A percentile compares a stretch with the other conserved stretches of the same genome.
phyloP scores from a whole-genome alignment of 2,797 vertebrate species.

The Balearica regulorum region DNA sequence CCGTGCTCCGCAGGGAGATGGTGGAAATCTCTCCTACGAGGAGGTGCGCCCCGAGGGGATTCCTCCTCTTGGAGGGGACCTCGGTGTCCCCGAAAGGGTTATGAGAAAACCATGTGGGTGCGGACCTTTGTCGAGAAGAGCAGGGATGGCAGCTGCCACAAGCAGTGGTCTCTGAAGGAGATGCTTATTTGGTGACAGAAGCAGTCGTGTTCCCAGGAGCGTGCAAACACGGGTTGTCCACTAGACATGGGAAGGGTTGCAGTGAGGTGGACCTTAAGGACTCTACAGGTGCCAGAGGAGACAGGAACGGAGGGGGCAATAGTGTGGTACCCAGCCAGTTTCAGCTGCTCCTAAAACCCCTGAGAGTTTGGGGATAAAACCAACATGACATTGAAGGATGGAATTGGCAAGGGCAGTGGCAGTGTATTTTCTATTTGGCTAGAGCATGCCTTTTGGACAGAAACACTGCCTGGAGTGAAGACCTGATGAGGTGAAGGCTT shows the following conservation, averaged over 20 bases:
- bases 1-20: not conserved
- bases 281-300: not conserved
- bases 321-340: not conserved
- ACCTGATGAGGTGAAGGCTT: not conserved
- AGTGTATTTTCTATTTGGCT: not conserved
- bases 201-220: not conserved
- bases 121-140: not conserved
- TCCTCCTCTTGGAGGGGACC: not conserved
- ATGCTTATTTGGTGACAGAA: not conserved
- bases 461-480: not conserved
- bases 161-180: not conserved
- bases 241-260: fast-evolving
- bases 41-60: fast-evolving
- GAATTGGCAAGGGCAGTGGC: not conserved
- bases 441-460: not conserved
- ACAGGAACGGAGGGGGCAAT: fast-evolving
- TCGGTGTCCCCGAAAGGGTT: not conserved
- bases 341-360: not conserved
- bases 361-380: not conserved
- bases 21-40: fast-evolving
- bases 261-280: not conserved
- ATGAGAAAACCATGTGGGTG: not conserved
- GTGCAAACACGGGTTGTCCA: not conserved
- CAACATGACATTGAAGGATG: fast-evolving
- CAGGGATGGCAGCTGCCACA: not conserved